Conservation (phyloP, 2,797 vertebrate genomes). For the Hemitrygon akajei region DNA sequence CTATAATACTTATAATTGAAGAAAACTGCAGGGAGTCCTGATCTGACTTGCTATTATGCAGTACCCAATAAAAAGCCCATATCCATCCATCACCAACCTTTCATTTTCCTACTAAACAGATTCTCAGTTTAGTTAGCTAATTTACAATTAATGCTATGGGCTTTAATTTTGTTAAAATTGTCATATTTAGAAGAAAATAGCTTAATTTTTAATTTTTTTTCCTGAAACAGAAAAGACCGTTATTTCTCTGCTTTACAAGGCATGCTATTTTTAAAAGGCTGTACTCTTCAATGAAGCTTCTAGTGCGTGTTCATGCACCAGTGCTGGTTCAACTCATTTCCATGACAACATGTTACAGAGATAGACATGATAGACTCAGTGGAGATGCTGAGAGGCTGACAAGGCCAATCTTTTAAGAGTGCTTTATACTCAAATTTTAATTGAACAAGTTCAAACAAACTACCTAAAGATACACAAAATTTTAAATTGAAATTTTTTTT, state of each 20-base stretch:
- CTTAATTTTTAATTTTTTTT: background rate
- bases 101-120: background rate
- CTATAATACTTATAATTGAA: background rate
- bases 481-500: background rate
- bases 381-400: background rate
- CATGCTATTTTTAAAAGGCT: background rate
- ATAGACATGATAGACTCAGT: background rate
- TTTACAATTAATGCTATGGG: background rate
- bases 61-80: background rate
- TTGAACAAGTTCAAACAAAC: conserved; percentile 11
- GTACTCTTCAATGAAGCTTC: background rate
- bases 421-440: background rate
- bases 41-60: background rate
- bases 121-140: background rate
- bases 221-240: background rate
- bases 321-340: background rate
- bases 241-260: background rate
- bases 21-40: background rate
- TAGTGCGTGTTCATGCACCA: background rate
- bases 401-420: background rate
- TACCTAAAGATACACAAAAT: background rate
- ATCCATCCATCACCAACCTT: background rate
- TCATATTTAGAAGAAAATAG: background rate
- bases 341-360: background rate
- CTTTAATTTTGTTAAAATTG: background rate